phyloP scores from a whole-genome alignment of 2,113 vertebrate genomes.

The Ovis canadensis region DNA sequence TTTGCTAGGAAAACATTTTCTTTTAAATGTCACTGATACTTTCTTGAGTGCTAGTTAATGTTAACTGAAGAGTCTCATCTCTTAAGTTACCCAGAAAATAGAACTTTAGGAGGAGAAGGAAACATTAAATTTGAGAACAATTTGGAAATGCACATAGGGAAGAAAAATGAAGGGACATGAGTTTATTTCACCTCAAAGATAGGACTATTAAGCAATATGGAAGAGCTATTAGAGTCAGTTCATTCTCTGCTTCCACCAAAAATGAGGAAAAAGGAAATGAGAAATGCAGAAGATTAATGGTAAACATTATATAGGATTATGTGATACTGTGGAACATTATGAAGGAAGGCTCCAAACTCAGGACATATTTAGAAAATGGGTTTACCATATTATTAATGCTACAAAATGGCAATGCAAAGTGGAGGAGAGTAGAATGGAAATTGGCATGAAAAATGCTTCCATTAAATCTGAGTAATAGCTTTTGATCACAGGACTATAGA shows the following conservation, averaged over 20 bases:
- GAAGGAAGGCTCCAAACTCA: slow-evolving; percentile 15
- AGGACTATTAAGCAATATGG: not conserved
- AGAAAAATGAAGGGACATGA: not conserved
- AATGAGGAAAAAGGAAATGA: slow-evolving; percentile 28
- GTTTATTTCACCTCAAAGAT: slow-evolving; percentile 3
- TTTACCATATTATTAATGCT: slow-evolving; percentile 36
- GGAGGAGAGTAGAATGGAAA: slow-evolving; percentile 24
- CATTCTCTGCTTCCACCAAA: not conserved
- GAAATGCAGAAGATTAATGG: slow-evolving; percentile 26
- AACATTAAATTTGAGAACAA: not conserved
- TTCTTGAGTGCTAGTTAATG: not conserved
- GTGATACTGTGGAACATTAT: not conserved
- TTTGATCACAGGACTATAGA: slow-evolving; percentile 48
- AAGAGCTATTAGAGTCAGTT: not conserved
- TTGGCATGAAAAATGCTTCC: slow-evolving; percentile 36
- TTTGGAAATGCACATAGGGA: not conserved
- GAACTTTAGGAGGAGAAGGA: not conserved
- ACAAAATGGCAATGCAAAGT: slow-evolving; percentile 36
- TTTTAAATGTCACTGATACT: not conserved
- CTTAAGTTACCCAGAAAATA: not conserved
- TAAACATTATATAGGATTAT: slow-evolving; percentile 29
- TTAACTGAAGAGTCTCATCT: not conserved
- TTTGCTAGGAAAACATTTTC: not conserved
- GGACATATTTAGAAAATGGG: slow-evolving; percentile 46
- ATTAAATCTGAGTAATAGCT: slow-evolving; percentile 49